phyloP scores from a whole-genome alignment of 2,888 invertebrate species.

The Trachelus troglodyta region DNA sequence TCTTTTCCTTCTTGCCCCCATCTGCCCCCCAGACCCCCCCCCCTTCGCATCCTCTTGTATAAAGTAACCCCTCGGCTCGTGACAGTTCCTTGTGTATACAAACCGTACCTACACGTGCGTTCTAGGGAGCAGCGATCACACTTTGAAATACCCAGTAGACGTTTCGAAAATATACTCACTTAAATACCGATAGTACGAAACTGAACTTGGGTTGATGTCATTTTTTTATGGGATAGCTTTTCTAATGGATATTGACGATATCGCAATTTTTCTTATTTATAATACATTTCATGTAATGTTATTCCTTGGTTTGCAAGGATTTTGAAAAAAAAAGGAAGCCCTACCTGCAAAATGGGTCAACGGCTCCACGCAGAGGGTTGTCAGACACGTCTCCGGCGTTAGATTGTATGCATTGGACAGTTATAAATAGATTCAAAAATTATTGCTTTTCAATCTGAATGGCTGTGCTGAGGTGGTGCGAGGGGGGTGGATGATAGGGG shows the following conservation, averaged over 20 bases:
- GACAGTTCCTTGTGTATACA: slow-evolving; percentile 36
- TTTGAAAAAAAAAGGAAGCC: neutral
- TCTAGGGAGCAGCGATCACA: neutral
- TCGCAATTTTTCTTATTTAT: neutral
- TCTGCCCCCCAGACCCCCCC: slow-evolving; percentile 18
- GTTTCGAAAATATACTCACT: neutral
- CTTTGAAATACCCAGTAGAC: neutral
- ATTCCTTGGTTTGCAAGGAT: neutral
- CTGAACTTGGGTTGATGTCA: neutral
- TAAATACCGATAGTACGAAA: neutral
- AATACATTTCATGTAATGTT: neutral
- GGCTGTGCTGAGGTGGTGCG: slow-evolving; percentile 31
- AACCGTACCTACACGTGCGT: slow-evolving; percentile 19
- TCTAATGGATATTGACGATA: neutral
- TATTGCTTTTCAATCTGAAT: slow-evolving; percentile 56
- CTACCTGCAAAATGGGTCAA: slow-evolving; percentile 10
- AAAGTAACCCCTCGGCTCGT: slow-evolving; percentile 34
- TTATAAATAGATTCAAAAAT: slow-evolving; percentile 59
- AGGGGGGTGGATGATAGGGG: slow-evolving; percentile 12
- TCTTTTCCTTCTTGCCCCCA: slow-evolving; percentile 17
- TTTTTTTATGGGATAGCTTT: neutral
- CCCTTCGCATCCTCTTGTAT: slow-evolving; percentile 22
- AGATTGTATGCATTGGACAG: slow-evolving; percentile 33
- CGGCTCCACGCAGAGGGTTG: neutral
- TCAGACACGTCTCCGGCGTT: neutral